phyloP scores from a whole-genome alignment of 2,113 vertebrate genomes.

The Microcebus lehilahytsara region DNA sequence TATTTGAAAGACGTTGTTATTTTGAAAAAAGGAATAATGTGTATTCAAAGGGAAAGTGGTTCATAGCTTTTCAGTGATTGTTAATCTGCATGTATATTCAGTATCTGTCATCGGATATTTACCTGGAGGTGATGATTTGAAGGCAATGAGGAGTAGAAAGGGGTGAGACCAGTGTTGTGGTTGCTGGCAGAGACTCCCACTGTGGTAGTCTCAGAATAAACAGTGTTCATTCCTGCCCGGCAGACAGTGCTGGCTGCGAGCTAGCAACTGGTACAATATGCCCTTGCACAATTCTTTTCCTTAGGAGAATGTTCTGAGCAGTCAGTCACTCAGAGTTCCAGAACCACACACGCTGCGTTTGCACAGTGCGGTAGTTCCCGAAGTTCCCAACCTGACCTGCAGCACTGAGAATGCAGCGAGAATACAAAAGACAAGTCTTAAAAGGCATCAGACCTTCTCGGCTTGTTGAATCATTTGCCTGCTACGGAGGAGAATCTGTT shows the following conservation, averaged over 20 bases:
- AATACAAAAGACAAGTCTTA: neutral
- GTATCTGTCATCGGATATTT: neutral
- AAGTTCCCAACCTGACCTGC: neutral
- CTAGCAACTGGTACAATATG: too few relatives aligned
- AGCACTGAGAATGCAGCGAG: neutral
- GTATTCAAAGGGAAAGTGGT: neutral
- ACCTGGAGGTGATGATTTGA: neutral
- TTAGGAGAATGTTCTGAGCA: neutral
- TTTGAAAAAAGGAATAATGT: neutral
- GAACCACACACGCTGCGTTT: neutral
- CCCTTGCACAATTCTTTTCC: neutral
- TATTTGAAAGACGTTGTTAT: neutral
- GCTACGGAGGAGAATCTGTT: neutral
- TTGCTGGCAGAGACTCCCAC: neutral
- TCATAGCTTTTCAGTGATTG: neutral
- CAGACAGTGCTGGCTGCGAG: neutral
- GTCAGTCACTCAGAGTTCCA: neutral
- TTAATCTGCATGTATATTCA: neutral
- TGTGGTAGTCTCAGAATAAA: neutral
- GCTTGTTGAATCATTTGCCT: neutral
- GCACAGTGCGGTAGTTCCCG: neutral
- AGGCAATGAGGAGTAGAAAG: neutral
- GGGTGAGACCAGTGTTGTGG: too few relatives aligned
- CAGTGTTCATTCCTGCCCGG: rapidly evolving
- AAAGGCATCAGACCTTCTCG: neutral